Evolutionary conservation across 2,113 vertebrate species (phyloP).

Genomic region (Mungos mungo): DNA sequence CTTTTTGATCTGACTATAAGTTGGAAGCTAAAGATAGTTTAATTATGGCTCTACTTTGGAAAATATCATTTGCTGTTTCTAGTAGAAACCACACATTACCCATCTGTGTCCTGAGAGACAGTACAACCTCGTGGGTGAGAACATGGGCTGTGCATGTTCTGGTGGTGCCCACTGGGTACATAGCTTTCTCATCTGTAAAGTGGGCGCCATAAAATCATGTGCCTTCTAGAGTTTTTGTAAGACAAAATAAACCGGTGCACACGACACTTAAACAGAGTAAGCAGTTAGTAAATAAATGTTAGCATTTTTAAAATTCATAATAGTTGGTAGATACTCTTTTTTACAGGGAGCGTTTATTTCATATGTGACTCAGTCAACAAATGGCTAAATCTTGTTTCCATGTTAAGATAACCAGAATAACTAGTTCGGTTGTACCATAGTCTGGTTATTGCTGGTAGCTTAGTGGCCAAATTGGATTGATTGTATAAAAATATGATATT

Average conservation of each 20-base stretch:
- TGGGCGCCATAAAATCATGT: background rate
- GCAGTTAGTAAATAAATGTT: background rate
- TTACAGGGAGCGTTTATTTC: background rate
- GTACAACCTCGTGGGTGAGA: background rate
- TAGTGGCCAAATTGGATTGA: background rate
- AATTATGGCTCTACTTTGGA: background rate
- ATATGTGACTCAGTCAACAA: background rate
- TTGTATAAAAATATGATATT: background rate
- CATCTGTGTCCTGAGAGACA: background rate
- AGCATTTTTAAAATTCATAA: background rate
- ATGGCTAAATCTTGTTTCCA: background rate
- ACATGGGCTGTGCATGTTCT: background rate
- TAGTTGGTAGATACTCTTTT: background rate
- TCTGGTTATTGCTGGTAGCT: background rate
- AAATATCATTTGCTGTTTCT: background rate
- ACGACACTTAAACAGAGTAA: background rate
- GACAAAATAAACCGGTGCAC: accelerated
- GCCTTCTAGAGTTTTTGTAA: background rate
- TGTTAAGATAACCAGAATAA: background rate
- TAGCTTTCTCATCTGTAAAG: background rate
- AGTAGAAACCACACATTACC: background rate
- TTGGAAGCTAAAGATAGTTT: background rate
- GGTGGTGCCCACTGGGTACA: background rate
- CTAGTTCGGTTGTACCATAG: background rate
- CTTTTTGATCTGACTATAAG: background rate